phyloP scores from a whole-genome alignment of 2,888 invertebrate genomes.

The Leucophenga maculata region DNA sequence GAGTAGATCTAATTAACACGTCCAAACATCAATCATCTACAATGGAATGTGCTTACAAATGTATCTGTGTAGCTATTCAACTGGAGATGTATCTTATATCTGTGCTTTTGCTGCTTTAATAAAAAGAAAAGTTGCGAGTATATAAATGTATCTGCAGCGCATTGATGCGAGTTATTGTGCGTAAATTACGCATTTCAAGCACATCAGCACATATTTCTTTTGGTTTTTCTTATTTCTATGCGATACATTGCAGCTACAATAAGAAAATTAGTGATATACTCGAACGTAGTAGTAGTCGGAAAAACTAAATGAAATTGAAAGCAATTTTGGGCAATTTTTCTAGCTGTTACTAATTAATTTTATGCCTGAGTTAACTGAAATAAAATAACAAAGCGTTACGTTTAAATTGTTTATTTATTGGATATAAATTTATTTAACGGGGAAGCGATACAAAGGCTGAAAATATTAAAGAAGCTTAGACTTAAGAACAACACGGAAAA shows the following conservation, averaged over 20 bases:
- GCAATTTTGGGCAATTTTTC: background rate
- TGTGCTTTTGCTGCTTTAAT: background rate
- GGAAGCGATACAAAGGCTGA: background rate
- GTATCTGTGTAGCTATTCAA: background rate
- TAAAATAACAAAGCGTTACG: background rate
- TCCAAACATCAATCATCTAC: slow-evolving; percentile 64
- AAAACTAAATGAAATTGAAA: background rate
- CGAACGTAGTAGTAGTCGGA: no score
- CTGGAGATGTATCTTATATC: background rate
- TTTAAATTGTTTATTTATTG: background rate
- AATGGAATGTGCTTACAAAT: slow-evolving; percentile 9
- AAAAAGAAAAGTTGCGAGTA: background rate
- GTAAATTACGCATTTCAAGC: slow-evolving; percentile 54
- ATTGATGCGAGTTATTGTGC: slow-evolving; percentile 66
- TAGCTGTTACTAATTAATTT: slow-evolving; percentile 15
- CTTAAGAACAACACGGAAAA: no score
- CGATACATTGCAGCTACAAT: background rate
- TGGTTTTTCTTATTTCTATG: background rate
- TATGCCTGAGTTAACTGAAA: slow-evolving; percentile 4
- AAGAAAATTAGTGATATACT: no score
- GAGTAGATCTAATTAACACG: slow-evolving; percentile 64
- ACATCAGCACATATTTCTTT: slow-evolving; percentile 27
- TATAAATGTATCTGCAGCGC: slow-evolving; percentile 21
- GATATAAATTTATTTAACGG: background rate
- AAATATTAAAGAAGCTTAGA: no score